Base-by-base conservation (phyloP, 2,113 vertebrate species). In the Phoenicopterus ruber region DNA sequence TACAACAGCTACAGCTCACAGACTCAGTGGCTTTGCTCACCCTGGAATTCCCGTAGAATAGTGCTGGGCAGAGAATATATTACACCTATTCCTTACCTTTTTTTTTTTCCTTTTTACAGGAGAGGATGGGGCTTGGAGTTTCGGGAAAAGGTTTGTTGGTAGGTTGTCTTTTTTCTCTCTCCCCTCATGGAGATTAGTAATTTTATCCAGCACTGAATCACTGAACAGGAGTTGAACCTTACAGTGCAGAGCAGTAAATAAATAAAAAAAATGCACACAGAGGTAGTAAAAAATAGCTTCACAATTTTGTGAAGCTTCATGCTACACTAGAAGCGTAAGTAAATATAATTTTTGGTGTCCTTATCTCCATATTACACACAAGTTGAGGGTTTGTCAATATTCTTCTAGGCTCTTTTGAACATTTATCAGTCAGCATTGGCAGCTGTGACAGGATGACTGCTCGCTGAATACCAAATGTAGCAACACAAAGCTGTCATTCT, bases 341-440 rank as follows among this genome's bases (percentile, higher is more conserved):
- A 98, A 98, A 98, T 97, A 97, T 92, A 97, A 97, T 97, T 98
- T 98, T 97, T 95, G 73, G 79, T 96, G 73, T 96, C 96, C 97
- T 98, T 98, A 98, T 98, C 98, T 98, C 89, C 82, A 92, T 97
- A 96, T 90, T 94, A 97, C 98, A 97, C 90, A 96, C 92, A 95
- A 97, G 95, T 94, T 97, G 94, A 98, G 88, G 79, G 85, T 96
- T 97, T 98, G 97, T 98, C 98, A 98, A 96, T 98, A 98, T 98
- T 98, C 88, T 94, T 93, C 93, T 69, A 88, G 78, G 89, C 61
- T 97, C 89, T 96, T 98, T 98, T 97, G 97, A 98, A 98, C 87
- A 86, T 96, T 97, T 98, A 94, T 98, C 98, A 95, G 92, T 97
- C 95, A 97, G 94, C 93, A 94, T 79, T 97, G 95, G 91, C 97